Percentiles rank a stretch among this genome's conserved stretches.
These are phyloP conservation scores for Chaenocephalus aceratus DNA, from an alignment of 2,113 vertebrate species.

Conservation along the genomic window DNA sequence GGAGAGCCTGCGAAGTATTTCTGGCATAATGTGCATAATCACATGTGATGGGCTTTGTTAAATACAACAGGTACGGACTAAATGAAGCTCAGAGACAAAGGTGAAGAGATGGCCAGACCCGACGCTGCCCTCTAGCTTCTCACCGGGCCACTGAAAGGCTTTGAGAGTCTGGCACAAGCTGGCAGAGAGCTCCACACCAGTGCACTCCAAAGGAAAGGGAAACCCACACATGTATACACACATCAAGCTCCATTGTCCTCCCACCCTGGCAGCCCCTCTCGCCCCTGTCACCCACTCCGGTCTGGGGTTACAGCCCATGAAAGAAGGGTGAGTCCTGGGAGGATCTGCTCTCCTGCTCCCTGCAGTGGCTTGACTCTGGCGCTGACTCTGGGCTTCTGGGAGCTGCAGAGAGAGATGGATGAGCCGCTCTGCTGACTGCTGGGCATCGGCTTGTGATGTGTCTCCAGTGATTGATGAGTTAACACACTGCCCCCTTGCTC, in stretches of 20 bases:
- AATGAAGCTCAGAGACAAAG: conserved; percentile 45
- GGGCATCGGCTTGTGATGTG: conserved; percentile 44
- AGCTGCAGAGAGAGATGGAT: conserved; percentile 77
- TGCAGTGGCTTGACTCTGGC: conserved; percentile 61
- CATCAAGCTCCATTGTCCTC: conserved; percentile 62
- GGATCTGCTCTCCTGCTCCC: conserved; percentile 65
- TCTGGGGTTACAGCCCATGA: conserved; percentile 73
- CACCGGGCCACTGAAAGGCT: conserved; percentile 31
- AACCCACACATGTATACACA: conserved; percentile 18
- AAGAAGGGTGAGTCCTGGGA: conserved; percentile 67
- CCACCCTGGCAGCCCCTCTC: conserved; percentile 39
- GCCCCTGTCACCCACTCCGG: conserved; percentile 57
- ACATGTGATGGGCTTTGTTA: conserved; percentile 45
- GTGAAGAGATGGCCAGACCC: conserved; percentile 13
- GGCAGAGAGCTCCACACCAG: conserved; percentile 47
- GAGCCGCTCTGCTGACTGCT: conserved; percentile 54
- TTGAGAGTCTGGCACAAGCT: conserved; percentile 43
- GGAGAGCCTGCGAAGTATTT: conserved; percentile 52
- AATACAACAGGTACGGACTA: conserved; percentile 35
- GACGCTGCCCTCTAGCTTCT: conserved; percentile 57
- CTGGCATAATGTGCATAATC: conserved; percentile 43
- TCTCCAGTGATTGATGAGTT: conserved; percentile 77
- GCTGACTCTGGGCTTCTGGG: conserved; percentile 71
- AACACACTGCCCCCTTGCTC: conserved; percentile 47
- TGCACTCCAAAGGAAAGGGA: conserved; percentile 41